Evolutionary conservation across 2,797 vertebrate species (phyloP), one percentile per base, ranked within the genome.

Genomic region (Melanotaenia parkinsoni): DNA sequence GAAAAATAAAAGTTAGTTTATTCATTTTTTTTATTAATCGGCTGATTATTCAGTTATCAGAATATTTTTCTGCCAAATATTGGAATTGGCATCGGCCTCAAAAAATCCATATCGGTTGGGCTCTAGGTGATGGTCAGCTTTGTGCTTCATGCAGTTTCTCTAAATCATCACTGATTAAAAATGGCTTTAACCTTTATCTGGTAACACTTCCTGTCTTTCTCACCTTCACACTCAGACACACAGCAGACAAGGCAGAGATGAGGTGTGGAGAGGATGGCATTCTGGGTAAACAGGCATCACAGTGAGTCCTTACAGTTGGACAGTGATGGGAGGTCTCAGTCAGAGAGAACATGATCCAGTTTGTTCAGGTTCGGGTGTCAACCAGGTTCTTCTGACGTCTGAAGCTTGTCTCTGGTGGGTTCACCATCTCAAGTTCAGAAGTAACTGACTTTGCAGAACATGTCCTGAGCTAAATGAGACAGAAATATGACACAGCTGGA

Each of bases 391-490:
- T 47, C 6, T 47, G 18, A 20, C 18, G 3, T 5, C 18, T 47
- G 6, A 47, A 47, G 43, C 18, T 58, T 30, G 33, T 32, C 30
- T 32, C 60, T 38, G 40, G 45, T 56, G 38, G 16, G 13, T 13
- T 33, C 8, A 9, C 28, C 37, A 60, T 26, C 73, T 64, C 45
- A 2, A 67, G 45, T 66, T 67, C 28, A 67, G 73, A 57, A 63
- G 51, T 77, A 70, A 81, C 72, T 58, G 75, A 60, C 53, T 79
- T 69, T 66, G 61, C 80, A 70, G 33, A 77, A 65, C 72, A 68
- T 79, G 45, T 86, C 87, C 91, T 92, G 88, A 93, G 87, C 85
- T 77, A 85, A 68, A 77, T 60, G 51, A 79, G 35, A 72, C 58
- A 80, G 72, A 70, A 62, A 66, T 79, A 62, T 80, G 51, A 69